phyloP scores from a whole-genome alignment of 2,888 invertebrate species.

The Bhutanitis thaidina region DNA sequence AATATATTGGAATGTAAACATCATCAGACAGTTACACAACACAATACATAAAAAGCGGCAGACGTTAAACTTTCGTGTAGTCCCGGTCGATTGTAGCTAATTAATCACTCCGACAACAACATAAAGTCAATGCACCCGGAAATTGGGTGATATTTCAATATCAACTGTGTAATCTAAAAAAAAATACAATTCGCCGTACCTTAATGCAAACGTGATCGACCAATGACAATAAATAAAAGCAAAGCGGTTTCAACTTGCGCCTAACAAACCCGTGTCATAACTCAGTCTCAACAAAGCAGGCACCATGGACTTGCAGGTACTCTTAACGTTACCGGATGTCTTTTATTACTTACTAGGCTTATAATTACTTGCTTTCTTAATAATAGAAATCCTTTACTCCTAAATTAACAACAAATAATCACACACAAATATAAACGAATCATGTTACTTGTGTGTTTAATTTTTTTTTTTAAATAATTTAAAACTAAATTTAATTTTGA shows the following conservation, averaged over 20 bases:
- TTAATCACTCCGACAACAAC: slow-evolving; percentile 35
- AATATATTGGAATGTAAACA: too few species aligned
- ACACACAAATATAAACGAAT: too few species aligned
- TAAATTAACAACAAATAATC: too few species aligned
- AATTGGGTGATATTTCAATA: slow-evolving; percentile 48
- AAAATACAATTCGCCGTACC: slow-evolving; percentile 48
- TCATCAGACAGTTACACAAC: too few species aligned
- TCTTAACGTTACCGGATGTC: slow-evolving; percentile 1
- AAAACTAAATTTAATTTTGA: too few species aligned
- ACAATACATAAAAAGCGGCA: slow-evolving; percentile 1
- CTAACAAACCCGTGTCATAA: slow-evolving; percentile 9
- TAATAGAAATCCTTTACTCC: too few species aligned
- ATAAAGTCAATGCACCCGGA: slow-evolving; percentile 42
- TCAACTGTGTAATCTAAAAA: slow-evolving; percentile 5
- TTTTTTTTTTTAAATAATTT: too few species aligned
- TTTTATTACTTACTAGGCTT: background rate
- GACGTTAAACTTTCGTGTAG: slow-evolving; percentile 34
- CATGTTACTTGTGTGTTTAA: too few species aligned
- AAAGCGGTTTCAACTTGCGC: slow-evolving; percentile 3
- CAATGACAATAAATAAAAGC: slow-evolving; percentile 15
- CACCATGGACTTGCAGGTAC: slow-evolving; percentile 1
- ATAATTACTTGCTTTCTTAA: background rate
- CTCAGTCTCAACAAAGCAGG: slow-evolving; percentile 12
- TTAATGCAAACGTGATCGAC: slow-evolving; percentile 39
- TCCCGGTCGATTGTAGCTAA: slow-evolving; percentile 37